Evolutionary conservation across 64 coral and sea anemone species (phyloP).

Genomic region (Montipora capricornis): DNA sequence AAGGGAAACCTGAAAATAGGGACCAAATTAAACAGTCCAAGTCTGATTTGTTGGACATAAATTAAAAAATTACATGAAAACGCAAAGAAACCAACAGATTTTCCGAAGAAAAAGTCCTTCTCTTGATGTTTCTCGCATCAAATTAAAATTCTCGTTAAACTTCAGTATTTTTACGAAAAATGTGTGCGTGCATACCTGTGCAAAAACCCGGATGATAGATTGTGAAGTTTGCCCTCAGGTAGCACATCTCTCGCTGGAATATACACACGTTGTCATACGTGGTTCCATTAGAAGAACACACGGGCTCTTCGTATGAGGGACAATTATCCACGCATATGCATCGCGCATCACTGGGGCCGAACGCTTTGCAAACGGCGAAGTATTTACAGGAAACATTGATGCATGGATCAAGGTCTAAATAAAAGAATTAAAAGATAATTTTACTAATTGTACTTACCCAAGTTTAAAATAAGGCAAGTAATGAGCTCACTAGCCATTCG

Average conservation of each 20-base stretch:
- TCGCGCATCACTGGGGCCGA: constrained; percentile 43
- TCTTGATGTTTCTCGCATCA: no score
- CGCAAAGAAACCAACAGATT: no score
- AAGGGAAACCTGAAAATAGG: constrained; percentile 61
- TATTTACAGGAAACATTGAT: constrained; percentile 66
- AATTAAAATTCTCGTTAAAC: background rate
- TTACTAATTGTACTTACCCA: no score
- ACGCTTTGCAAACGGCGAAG: constrained; percentile 73
- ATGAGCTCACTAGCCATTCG: no score
- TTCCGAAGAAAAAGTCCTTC: no score
- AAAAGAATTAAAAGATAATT: background rate
- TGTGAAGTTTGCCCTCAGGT: constrained; percentile 52
- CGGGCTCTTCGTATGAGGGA: constrained; percentile 68
- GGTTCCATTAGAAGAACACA: constrained; percentile 66
- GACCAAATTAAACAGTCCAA: background rate
- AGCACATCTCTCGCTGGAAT: constrained; percentile 74
- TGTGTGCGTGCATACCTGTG: constrained; percentile 21
- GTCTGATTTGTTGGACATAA: no score
- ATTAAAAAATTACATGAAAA: no score
- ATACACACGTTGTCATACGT: constrained; percentile 76
- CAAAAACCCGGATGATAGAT: constrained; percentile 63
- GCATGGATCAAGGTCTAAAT: constrained; percentile 70
- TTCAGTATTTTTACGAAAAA: background rate
- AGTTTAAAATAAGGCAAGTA: no score
- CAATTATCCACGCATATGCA: constrained; percentile 67